Evolutionary conservation across 2,797 vertebrate species (phyloP), one percentile per base, ranked within the genome.

Genomic region (Etheostoma perlongum): DNA sequence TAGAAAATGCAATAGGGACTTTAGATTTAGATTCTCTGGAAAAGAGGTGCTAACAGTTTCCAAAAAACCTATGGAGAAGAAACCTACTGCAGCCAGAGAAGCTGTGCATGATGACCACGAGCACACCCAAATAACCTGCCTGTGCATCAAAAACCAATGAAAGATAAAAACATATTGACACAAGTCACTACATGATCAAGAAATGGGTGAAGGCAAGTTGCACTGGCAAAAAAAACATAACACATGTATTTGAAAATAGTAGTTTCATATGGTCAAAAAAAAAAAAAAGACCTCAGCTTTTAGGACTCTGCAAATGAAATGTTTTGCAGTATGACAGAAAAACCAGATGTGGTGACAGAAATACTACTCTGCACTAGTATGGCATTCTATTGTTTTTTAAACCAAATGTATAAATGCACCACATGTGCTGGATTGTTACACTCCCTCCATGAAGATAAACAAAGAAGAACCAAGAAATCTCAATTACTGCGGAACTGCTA

Each of bases 321-420:
- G 23, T 16, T 57, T 49, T 44, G 13, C 47, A 7, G 15, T 6
- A 27, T 12, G 36, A 57, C 54, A 61, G 53, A 62, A 42, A 42
- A 62, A 63, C 5, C 62, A 72, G 57, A 74, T 54, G 71, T 30
- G 25, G 19, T 44, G 40, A 60, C 19, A 49, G n/a, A 68, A 54
- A 61, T 42, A 47, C 2, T 11, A 2, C 40, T 21, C 23, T 49
- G 4, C 9, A 51, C 46, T 36, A 44, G 55, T 7, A 1, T 12
- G 62, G 10, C 42, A 13, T 6, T 18, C 14, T 6, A 16, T 40
- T 33, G 23, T 33, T 27, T 30, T 60, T 0, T 11, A 40, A 52
- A 76, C 30, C 13, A 51, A 47, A 54, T 30, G 30, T 40, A 59
- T 53, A 59, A 65, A 55, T 40, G 47, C 21, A 59, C 47, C 33